Evolutionary conservation across 1,140 invertebrate species (phyloP).

Genomic region (Drosophila mauritiana): DNA sequence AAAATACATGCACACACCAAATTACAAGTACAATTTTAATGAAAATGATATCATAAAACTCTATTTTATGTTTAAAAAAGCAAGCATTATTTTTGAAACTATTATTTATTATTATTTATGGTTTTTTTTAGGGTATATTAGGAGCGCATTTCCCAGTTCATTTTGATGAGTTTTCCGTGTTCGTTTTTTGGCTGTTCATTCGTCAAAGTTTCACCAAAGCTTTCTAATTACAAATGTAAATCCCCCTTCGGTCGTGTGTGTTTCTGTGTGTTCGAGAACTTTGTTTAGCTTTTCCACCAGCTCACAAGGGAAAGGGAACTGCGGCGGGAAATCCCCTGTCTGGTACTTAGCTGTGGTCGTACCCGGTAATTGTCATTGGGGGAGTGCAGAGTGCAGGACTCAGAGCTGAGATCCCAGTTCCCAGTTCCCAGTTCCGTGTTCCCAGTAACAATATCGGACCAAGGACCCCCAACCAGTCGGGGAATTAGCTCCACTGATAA

Average conservation of each 20-base stretch:
- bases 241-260: slow-evolving; percentile 52
- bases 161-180: slow-evolving; percentile 20
- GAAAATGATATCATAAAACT: no score
- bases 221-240: slow-evolving; percentile 83
- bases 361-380: slow-evolving; percentile 67
- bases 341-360: slow-evolving; percentile 48
- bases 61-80: no score
- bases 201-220: slow-evolving; percentile 77
- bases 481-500: slow-evolving; percentile 49
- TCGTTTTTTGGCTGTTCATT: slow-evolving; percentile 45
- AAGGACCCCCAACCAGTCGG: slow-evolving; percentile 16
- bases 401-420: neutral
- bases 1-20: no score
- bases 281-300: slow-evolving; percentile 45
- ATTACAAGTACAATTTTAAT: no score
- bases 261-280: slow-evolving; percentile 27
- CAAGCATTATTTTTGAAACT: no score
- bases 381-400: neutral
- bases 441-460: neutral
- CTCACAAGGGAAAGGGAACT: neutral
- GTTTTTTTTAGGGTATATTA: slow-evolving; percentile 2
- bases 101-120: neutral
- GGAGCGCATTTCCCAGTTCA: neutral
- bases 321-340: slow-evolving; percentile 8
- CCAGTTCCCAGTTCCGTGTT: neutral